These are phyloP conservation scores for Chironomus tepperi DNA, from an alignment of 1,140 invertebrate species.

Conservation along the genomic window DNA sequence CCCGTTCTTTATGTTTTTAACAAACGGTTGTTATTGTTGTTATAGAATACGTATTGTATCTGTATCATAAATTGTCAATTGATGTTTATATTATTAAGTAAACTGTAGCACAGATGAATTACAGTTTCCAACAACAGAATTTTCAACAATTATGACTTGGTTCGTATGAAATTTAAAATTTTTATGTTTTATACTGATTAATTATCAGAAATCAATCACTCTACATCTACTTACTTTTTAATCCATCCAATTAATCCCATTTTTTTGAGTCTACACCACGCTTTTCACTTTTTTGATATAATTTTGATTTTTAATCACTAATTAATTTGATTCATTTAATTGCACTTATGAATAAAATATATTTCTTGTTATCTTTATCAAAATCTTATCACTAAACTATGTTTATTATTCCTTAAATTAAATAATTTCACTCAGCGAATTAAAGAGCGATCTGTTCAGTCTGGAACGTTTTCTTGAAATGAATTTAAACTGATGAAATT, in stretches of 20 bases:
- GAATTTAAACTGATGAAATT: too few species aligned
- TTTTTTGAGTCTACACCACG: background rate
- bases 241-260: constrained; percentile 21
- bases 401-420: background rate
- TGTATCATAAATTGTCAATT: too few species aligned
- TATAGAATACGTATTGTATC: too few species aligned
- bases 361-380: background rate
- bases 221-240: constrained; percentile 6
- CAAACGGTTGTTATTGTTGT: background rate
- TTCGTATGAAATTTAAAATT: too few species aligned
- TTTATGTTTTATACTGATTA: background rate
- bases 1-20: constrained; percentile 1
- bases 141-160: too few species aligned
- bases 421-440: background rate
- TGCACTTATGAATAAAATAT: too few species aligned
- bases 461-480: too few species aligned
- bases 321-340: background rate
- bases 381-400: background rate
- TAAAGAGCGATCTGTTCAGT: too few species aligned
- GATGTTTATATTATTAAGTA: too few species aligned
- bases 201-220: background rate
- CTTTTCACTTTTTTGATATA: background rate
- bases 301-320: constrained; percentile 1
- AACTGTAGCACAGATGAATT: too few species aligned
- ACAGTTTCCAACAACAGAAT: too few species aligned